These are phyloP conservation scores for Dromas ardeola DNA, from an alignment of 2,113 vertebrate species.

Conservation along the genomic window DNA sequence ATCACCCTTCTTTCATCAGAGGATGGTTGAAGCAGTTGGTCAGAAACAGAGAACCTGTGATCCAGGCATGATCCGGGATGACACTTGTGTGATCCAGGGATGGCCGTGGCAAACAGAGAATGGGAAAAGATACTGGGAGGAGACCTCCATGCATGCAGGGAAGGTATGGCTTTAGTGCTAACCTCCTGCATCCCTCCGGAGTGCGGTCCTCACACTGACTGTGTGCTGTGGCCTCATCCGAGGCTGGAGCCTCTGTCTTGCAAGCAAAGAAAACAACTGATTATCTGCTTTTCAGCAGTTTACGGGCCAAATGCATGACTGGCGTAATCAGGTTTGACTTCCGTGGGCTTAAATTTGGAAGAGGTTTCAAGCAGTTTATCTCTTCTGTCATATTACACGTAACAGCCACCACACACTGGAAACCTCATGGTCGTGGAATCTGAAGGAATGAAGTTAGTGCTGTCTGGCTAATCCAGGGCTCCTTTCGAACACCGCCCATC, in stretches of 20 bases:
- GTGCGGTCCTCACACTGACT: neutral
- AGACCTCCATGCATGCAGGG: fast-evolving
- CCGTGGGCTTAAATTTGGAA: neutral
- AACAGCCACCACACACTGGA: neutral
- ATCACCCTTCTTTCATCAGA: neutral
- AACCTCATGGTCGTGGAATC: neutral
- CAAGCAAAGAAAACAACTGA: neutral
- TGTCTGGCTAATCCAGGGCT: neutral
- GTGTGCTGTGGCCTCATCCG: neutral
- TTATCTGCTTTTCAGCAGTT: neutral
- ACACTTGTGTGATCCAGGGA: neutral
- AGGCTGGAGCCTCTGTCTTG: neutral
- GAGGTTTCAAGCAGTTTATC: neutral
- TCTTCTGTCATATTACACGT: neutral
- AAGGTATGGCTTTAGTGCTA: neutral
- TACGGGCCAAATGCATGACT: neutral
- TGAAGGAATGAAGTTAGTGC: neutral
- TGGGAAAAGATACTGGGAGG: neutral
- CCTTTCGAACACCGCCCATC: neutral
- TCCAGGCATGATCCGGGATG: no score
- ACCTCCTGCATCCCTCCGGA: neutral
- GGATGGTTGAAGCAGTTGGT: neutral
- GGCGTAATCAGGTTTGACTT: neutral
- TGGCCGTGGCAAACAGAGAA: neutral
- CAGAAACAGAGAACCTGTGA: neutral